Evolutionary conservation across 2,888 invertebrate genomes (phyloP).

Genomic region (Allolobophora icterica): DNA sequence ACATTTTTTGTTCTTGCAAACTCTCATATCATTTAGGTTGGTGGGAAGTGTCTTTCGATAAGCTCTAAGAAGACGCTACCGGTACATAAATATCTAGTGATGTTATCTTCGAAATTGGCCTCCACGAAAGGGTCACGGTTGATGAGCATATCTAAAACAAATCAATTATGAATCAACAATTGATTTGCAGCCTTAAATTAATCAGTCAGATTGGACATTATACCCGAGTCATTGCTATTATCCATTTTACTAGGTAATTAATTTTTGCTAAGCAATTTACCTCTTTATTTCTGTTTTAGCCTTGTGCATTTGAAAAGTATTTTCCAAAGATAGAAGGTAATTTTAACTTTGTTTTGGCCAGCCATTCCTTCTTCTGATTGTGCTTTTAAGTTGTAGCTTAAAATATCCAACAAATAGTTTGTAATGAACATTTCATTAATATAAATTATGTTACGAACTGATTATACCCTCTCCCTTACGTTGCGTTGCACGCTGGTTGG

Average conservation of each 20-base stretch:
- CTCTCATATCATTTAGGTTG: neutral
- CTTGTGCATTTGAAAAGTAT: constrained; percentile 68
- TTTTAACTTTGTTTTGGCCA: constrained; percentile 36
- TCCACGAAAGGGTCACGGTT: neutral
- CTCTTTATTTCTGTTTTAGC: constrained; percentile 55
- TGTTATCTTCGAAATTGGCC: neutral
- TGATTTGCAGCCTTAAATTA: neutral
- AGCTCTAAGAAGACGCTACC: neutral
- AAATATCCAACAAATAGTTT: neutral
- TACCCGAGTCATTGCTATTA: neutral
- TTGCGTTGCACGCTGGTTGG: neutral
- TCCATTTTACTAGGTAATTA: neutral
- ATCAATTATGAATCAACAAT: neutral
- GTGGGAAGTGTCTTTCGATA: neutral
- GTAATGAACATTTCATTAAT: neutral
- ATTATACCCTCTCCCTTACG: too few species aligned
- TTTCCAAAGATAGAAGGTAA: constrained; percentile 69
- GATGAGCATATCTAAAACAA: too few species aligned
- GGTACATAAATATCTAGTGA: neutral
- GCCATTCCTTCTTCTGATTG: neutral
- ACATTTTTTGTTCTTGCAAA: neutral
- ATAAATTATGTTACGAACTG: too few species aligned
- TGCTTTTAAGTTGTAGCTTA: neutral
- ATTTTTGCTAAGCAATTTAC: neutral
- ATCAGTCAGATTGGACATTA: neutral